Conservation (phyloP, 2,888 invertebrate genomes). For the Caenorhabditis auriculariae region DNA sequence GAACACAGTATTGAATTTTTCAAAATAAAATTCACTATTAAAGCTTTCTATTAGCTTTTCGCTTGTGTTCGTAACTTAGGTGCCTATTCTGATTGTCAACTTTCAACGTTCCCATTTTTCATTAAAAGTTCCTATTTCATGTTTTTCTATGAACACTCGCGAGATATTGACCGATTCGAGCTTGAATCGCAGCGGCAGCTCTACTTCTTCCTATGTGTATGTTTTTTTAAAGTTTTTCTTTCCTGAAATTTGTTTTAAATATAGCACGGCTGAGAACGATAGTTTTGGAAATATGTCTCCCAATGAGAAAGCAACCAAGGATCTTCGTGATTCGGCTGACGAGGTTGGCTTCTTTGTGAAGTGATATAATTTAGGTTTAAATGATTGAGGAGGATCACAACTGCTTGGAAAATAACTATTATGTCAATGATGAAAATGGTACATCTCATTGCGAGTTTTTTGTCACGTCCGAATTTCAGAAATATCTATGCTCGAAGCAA, state of each 20-base stretch:
- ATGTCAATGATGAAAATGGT: slow-evolving; percentile 1
- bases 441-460: neutral
- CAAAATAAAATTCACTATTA: too few species aligned
- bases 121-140: too few species aligned
- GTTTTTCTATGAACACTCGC: too few species aligned
- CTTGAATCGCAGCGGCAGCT: too few species aligned
- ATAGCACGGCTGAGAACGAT: slow-evolving; percentile 17
- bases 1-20: too few species aligned
- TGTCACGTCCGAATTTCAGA: neutral
- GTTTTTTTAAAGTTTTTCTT: neutral
- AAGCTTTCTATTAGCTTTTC: too few species aligned
- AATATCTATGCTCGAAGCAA: slow-evolving; percentile 16
- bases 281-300: too few species aligned
- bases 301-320: slow-evolving; percentile 3
- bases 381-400: slow-evolving; percentile 5
- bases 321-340: neutral
- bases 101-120: too few species aligned
- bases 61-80: too few species aligned
- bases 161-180: too few species aligned
- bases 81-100: too few species aligned
- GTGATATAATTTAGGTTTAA: neutral
- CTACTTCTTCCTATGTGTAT: slow-evolving; percentile 16
- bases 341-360: too few species aligned
- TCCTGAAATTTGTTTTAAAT: neutral
- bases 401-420: neutral